Evolutionary conservation across 2,888 invertebrate genomes (phyloP).

Genomic region (Galeruca laticollis): DNA sequence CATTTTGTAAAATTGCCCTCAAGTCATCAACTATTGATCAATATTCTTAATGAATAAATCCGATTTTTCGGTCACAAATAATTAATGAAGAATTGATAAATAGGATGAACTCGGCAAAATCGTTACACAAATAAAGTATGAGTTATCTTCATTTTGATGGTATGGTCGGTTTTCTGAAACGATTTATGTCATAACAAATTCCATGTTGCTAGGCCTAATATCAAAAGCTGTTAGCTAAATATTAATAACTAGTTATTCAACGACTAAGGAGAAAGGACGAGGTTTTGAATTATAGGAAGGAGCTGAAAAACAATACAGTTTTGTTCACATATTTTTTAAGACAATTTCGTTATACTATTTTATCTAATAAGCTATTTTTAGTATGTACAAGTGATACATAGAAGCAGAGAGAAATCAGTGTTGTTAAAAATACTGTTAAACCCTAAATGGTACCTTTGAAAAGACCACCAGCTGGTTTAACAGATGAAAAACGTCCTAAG

Average conservation of each 20-base stretch:
- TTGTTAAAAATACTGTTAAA: conserved; percentile 38
- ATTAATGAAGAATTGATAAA: no score
- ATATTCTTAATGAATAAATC: no score
- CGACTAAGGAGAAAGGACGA: conserved; percentile 71
- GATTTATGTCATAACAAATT: no score
- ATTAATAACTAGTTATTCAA: conserved; percentile 63
- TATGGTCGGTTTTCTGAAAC: no score
- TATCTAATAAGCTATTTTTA: conserved; percentile 37
- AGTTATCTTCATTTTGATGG: no score
- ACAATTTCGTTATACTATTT: conserved; percentile 55
- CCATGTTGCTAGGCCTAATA: neutral
- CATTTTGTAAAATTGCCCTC: no score
- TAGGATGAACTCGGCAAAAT: no score
- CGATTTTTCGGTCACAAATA: no score
- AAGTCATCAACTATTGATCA: no score
- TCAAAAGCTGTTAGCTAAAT: conserved; percentile 46
- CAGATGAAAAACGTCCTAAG: conserved; percentile 63
- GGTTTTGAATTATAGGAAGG: conserved; percentile 73
- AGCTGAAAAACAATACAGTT: conserved; percentile 68
- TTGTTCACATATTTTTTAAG: neutral
- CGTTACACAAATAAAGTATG: no score
- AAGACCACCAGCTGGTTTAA: conserved; percentile 63
- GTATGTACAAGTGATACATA: conserved; percentile 11
- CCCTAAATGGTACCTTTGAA: conserved; percentile 63
- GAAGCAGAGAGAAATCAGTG: conserved; percentile 16